A percentile compares a stretch with the other conserved stretches of the same genome.
phyloP scores from a whole-genome alignment of 2,888 invertebrate species.

The Morpho achilles region DNA sequence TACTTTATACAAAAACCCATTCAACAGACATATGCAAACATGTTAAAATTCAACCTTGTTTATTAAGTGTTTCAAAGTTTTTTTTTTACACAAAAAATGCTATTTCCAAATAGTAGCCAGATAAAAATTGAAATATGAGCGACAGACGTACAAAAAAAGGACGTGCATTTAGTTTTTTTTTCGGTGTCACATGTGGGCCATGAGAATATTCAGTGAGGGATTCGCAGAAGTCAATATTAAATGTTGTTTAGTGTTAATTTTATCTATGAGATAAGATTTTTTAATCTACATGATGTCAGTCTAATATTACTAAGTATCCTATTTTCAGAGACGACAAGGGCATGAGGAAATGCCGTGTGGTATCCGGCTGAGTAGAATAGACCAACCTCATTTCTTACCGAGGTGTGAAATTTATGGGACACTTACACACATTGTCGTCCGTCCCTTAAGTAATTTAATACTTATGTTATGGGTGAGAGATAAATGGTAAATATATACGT shows the following conservation, averaged over 20 bases:
- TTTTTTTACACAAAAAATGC: constrained; percentile 7
- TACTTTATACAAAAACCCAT: no score
- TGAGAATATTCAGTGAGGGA: constrained; percentile 13
- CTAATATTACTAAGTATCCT: constrained; percentile 35
- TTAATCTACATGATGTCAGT: constrained; percentile 52
- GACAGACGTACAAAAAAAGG: constrained; percentile 21
- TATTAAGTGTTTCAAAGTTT: constrained; percentile 12
- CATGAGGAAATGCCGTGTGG: background rate
- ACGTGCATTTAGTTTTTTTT: constrained; percentile 16
- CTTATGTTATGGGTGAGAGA: no score
- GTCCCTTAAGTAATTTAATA: no score
- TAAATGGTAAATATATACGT: no score
- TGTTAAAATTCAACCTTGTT: constrained; percentile 18
- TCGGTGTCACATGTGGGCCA: constrained; percentile 19
- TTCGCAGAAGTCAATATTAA: constrained; percentile 16
- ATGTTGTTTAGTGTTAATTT: constrained; percentile 24
- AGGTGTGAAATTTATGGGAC: no score
- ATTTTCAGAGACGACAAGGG: constrained; percentile 12
- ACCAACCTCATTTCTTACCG: no score
- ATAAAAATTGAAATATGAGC: constrained; percentile 24
- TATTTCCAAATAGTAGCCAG: constrained; percentile 14
- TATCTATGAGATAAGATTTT: constrained; percentile 57
- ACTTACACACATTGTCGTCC: no score
- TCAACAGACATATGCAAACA: constrained; percentile 9
- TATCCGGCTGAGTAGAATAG: no score